Percentiles rank a stretch among this genome's conserved stretches.
phyloP scores from a whole-genome alignment of 2,797 vertebrate species.

The Helicolenus hilgendorfi region DNA sequence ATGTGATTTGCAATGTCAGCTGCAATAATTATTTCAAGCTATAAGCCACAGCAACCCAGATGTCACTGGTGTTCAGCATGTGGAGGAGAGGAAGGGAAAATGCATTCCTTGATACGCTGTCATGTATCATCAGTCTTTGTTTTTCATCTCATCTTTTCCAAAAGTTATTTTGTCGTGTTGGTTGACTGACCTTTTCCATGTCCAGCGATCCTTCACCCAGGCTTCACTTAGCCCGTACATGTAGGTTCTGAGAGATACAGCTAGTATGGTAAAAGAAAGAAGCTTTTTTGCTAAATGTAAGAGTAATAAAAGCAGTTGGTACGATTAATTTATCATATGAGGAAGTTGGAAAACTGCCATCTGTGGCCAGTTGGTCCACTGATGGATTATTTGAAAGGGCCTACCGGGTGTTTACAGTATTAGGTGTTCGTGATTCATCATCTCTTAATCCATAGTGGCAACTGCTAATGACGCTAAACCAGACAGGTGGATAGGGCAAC shows the following conservation, averaged over 20 bases:
- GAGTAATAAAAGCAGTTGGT: background rate
- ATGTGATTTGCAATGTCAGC: slow-evolving; percentile 30
- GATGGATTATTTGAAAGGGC: background rate
- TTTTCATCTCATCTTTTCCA: slow-evolving; percentile 9
- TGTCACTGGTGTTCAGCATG: slow-evolving; percentile 42
- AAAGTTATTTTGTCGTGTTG: slow-evolving; percentile 1
- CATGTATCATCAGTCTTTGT: slow-evolving; percentile 12
- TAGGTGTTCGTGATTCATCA: background rate
- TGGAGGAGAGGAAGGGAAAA: slow-evolving; percentile 11
- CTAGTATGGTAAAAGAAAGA: background rate
- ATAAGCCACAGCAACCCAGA: slow-evolving; percentile 25
- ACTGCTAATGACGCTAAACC: background rate
- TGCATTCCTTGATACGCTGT: slow-evolving; percentile 12
- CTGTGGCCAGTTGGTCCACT: background rate
- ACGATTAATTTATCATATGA: background rate
- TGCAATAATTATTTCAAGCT: slow-evolving; percentile 42
- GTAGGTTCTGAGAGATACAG: background rate
- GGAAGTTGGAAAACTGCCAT: background rate
- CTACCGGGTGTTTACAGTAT: background rate
- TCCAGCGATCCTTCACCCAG: slow-evolving; percentile 1
- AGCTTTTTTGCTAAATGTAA: background rate
- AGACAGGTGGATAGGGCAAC: background rate
- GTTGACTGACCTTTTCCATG: slow-evolving; percentile 8
- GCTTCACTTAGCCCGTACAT: background rate
- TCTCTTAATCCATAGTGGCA: background rate